Percentiles rank a stretch among this genome's conserved stretches.
Conservation (phyloP, 2,888 invertebrate genomes). For the Melinopterus prodromus region DNA sequence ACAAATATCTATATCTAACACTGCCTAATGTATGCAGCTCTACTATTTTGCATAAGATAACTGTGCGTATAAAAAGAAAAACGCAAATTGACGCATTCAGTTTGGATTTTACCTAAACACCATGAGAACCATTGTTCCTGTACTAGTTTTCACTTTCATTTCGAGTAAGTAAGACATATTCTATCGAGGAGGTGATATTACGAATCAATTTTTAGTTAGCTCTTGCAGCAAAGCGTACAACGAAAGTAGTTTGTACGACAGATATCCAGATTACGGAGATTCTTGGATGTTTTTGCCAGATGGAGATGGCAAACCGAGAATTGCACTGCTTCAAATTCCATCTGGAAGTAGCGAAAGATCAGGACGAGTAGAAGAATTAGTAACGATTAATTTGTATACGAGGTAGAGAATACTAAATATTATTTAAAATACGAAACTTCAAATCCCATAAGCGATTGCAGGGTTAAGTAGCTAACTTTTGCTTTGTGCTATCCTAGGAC, state of each 20-base stretch:
- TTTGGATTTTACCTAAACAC: constrained; percentile 8
- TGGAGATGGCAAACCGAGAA: constrained; percentile 58
- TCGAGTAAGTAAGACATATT: neutral
- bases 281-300: constrained; percentile 63
- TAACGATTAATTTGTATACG: constrained; percentile 62
- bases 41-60: constrained; percentile 24
- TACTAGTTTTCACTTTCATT: neutral
- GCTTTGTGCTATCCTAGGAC: neutral
- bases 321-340: constrained; percentile 51
- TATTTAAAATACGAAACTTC: too few species aligned
- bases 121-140: neutral
- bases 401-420: constrained; percentile 50
- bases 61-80: constrained; percentile 17
- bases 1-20: neutral
- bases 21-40: constrained; percentile 15
- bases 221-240: constrained; percentile 13
- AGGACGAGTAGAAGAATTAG: constrained; percentile 52
- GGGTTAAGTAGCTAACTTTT: neutral
- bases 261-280: constrained; percentile 57
- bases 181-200: neutral
- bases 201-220: neutral
- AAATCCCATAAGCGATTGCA: neutral
- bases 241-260: constrained; percentile 32
- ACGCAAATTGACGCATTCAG: constrained; percentile 14
- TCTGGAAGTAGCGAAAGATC: constrained; percentile 43